These are phyloP conservation scores for Zoanthus sansibaricus DNA, from an alignment of 92 coral and sea anemone species.

Conservation along the genomic window DNA sequence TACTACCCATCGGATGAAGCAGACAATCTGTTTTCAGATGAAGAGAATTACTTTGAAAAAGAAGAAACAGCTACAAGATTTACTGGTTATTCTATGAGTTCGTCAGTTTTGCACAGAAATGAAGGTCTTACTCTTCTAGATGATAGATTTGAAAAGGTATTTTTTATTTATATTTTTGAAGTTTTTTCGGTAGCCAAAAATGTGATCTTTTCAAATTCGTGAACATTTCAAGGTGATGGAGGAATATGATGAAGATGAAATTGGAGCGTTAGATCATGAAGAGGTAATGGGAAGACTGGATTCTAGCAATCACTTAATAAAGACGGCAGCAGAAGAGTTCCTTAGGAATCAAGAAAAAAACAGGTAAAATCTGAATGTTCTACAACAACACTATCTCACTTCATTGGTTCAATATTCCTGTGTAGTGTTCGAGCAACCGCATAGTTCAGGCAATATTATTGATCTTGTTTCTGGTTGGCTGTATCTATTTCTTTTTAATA, in stretches of 20 bases:
- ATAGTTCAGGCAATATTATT: too few species aligned
- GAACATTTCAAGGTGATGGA: constrained; percentile 76
- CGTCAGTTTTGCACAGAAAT: constrained; percentile 92
- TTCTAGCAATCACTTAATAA: constrained; percentile 74
- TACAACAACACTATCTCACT: too few species aligned
- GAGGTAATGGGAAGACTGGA: constrained; percentile 79
- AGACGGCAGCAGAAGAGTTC: constrained; percentile 78
- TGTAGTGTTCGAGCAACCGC: too few species aligned
- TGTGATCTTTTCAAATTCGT: neutral
- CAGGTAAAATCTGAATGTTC: constrained; percentile 38
- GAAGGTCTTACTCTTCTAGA: constrained; percentile 93
- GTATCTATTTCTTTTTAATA: too few species aligned
- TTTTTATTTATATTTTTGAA: neutral
- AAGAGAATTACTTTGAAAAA: constrained; percentile 73
- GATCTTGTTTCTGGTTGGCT: too few species aligned
- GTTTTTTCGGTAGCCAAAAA: too few species aligned
- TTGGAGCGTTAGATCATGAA: constrained; percentile 96
- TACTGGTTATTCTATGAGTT: constrained; percentile 94
- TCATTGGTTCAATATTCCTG: too few species aligned
- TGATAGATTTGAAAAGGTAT: constrained; percentile 93
- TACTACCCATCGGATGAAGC: constrained; percentile 88
- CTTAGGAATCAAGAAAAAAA: constrained; percentile 63
- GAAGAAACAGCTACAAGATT: constrained; percentile 95
- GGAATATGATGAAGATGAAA: constrained; percentile 98
- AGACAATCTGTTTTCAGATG: constrained; percentile 64